Evolutionary conservation across 1,140 invertebrate genomes (phyloP), one percentile per base, ranked within the genome.

Genomic region (Microplitis mediator): DNA sequence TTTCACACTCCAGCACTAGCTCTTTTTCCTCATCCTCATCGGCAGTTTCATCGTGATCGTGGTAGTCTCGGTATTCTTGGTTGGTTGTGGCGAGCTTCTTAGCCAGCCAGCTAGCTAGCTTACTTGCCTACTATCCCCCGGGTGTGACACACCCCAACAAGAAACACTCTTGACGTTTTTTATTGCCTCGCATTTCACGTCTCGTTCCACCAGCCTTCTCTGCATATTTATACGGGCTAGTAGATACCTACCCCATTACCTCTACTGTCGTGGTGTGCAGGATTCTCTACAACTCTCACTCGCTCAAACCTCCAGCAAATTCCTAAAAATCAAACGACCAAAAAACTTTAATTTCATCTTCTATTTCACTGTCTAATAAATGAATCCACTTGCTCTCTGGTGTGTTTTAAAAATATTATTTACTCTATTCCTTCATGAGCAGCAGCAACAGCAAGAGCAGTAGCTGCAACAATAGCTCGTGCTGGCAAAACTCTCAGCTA

Each of bases 141-240:
- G 69, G 56, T 77, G 39, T 45, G 78, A 80, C 74, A 80, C 80
- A 80, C 77, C 79, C 77, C 80, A 75, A 77, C 70, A 78, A 76
- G 76, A 85, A 83, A 85, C 84, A 82, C 82, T 85, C 78, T 83
- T 82, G 82, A 79, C 79, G 78, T 75, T 81, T 84, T 85, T 84
- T 84, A 85, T 84, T 84, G 82, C 82, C 69, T 80, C 80, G 78
- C 83, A 85, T 85, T 85, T 84, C 79, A 84, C 78, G 79, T 80
- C 81, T 68, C 71, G 74, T 79, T 75, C 81, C 78, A 82, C 79
- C 80, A 5, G 16, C 58, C 80, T 81, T 79, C 80, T 80, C 74
- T 80, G 82, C 81, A 83, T 85, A 85, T 84, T 83, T 85, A 84
- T 83, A 81, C 74, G 78, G 78, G 76, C 79, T 80, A 80, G 80